Evolutionary conservation across 2,797 vertebrate genomes (phyloP), one percentile per base, ranked within the genome.

Genomic region (Rallus crepitans): DNA sequence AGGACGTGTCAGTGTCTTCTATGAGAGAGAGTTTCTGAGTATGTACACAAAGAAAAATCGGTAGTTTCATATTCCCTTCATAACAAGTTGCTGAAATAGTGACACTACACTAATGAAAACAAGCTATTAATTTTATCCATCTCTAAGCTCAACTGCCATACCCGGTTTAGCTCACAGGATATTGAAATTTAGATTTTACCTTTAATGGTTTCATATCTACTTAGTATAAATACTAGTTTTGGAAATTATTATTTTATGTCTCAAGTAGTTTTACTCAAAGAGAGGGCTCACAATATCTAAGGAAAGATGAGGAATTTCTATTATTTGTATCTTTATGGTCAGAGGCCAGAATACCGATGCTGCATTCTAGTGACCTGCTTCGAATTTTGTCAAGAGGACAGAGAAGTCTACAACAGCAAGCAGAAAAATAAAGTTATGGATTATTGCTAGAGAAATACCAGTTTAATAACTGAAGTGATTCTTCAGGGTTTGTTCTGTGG

Each of bases 401-500:
- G 1, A 71, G 15, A 31, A 86, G 59, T 48, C 55, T 76, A 69
- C 83, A 77, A 45, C 11, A 82, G 47, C 45, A 77, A 25, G 37
- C 2, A 73, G 60, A 66, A 90, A 83, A 90, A 14, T 78, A 64
- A 85, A 95, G 55, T 8, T 59, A 27, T 19, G 53, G 23, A 47
- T 73, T 69, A 90, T 11, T 61, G 25, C 10, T 57, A 7, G 30
- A 88, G 50, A 89, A 93, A 86, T 39, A 79, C 11, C 55, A 87
- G 30, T 56, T 91, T 87, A 94, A 77, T 70, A 93, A 87, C 55
- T 63, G 70, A 90, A 92, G 63, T 70, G 2, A 90, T 45, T 70
- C 48, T 89, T 95, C 47, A 59, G 64, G 71, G 16, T 63, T 45
- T 69, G 83, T 92, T 77, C 15, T 39, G 50, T 53, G 47, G 8